Evolutionary conservation across 2,888 invertebrate genomes (phyloP).

Genomic region (Epistrophe eligans): DNA sequence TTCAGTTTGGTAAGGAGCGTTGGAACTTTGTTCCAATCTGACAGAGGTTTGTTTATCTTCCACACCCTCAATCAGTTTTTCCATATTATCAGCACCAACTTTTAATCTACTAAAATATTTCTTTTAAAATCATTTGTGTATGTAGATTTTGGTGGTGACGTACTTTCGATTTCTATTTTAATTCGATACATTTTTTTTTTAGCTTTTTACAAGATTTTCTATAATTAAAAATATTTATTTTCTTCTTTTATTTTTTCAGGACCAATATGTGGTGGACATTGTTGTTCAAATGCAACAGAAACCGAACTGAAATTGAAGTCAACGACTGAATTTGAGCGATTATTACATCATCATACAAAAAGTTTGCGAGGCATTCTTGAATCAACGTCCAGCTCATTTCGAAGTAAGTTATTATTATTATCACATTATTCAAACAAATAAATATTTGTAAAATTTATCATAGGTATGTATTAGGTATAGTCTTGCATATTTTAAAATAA

Average conservation of each 20-base stretch:
- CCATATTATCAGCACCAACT: no score
- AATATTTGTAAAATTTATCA: background rate
- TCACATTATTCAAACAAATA: background rate
- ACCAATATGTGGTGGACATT: slow-evolving; percentile 82
- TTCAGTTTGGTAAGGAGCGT: no score
- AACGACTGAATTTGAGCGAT: slow-evolving; percentile 86
- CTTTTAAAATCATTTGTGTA: no score
- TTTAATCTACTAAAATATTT: no score
- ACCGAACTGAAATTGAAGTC: slow-evolving; percentile 82
- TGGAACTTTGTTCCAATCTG: no score
- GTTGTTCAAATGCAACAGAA: slow-evolving; percentile 83
- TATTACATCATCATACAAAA: slow-evolving; percentile 89
- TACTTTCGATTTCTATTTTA: no score
- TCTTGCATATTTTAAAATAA: background rate
- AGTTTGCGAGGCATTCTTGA: slow-evolving; percentile 90
- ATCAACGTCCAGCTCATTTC: slow-evolving; percentile 89
- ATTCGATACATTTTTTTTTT: no score
- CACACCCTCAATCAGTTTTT: no score
- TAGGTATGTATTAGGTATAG: background rate
- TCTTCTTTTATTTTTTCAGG: slow-evolving; percentile 78
- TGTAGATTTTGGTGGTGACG: no score
- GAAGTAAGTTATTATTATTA: slow-evolving; percentile 86
- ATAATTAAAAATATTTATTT: background rate
- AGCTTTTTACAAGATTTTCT: background rate
- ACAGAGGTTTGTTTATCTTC: no score